Conservation (phyloP, 2,113 vertebrate genomes). For the Campylomormyrus numenius region DNA sequence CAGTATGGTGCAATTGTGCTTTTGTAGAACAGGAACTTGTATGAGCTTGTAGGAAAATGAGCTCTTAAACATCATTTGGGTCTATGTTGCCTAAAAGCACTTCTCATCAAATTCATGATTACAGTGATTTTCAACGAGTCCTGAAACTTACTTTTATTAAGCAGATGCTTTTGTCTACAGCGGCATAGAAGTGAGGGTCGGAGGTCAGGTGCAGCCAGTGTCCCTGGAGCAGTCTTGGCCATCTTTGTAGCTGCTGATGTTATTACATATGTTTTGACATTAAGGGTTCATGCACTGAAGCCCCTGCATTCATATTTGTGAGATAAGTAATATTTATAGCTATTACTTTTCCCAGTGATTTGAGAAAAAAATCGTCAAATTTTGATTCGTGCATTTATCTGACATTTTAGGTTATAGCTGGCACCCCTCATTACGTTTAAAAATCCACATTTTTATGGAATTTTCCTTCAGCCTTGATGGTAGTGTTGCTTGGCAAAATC, state of each 20-base stretch:
- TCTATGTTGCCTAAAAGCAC: background rate
- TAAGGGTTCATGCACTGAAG: background rate
- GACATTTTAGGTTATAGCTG: background rate
- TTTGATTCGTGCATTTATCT: background rate
- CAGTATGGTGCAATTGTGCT: background rate
- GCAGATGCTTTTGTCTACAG: background rate
- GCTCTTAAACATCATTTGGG: background rate
- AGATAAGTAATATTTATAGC: background rate
- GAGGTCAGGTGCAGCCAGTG: background rate
- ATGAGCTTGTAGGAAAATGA: background rate
- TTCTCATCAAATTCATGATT: background rate
- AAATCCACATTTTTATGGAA: background rate
- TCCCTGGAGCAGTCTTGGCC: background rate
- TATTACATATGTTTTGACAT: background rate
- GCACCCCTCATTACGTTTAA: background rate
- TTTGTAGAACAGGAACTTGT: background rate
- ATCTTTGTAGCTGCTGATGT: background rate
- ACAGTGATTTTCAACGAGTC: background rate
- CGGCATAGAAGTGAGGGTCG: background rate
- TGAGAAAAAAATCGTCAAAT: background rate
- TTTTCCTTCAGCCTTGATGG: background rate
- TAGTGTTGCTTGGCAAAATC: background rate
- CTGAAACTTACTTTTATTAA: background rate
- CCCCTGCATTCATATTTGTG: background rate
- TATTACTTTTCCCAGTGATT: background rate